Conservation (phyloP, 2,888 invertebrate genomes). For the Luffia ferchaultella region DNA sequence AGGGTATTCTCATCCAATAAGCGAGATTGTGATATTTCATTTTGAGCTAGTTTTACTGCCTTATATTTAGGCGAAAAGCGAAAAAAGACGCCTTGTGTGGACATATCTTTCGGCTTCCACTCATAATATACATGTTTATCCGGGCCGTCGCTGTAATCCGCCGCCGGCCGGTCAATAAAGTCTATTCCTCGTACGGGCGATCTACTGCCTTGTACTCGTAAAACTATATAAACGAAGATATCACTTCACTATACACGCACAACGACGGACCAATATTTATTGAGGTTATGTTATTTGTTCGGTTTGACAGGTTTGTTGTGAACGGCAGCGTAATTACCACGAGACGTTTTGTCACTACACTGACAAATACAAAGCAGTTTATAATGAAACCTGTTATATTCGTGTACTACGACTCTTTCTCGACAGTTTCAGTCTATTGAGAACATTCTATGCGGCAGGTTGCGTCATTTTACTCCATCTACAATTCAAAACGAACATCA, state of each 20-base stretch:
- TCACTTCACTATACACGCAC: too few species aligned
- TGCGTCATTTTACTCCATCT: neutral
- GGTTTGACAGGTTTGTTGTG: too few species aligned
- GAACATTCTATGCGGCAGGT: neutral
- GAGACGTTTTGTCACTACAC: too few species aligned
- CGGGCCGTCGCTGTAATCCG: constrained; percentile 23
- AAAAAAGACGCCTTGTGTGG: constrained; percentile 18
- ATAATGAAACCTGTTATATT: too few species aligned
- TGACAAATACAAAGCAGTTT: too few species aligned
- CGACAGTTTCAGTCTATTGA: too few species aligned
- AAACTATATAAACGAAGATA: too few species aligned
- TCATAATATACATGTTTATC: constrained; percentile 32
- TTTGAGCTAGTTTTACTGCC: constrained; percentile 27
- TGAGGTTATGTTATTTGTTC: too few species aligned
- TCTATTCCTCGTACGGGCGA: constrained; percentile 20
- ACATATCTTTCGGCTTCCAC: constrained; percentile 22
- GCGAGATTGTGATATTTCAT: constrained; percentile 24
- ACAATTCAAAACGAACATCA: neutral
- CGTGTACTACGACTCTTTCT: too few species aligned
- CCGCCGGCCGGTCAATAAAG: constrained; percentile 34
- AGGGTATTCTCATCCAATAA: constrained; percentile 20
- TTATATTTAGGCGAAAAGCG: constrained; percentile 25
- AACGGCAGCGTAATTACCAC: too few species aligned
- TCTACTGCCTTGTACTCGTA: too few species aligned
- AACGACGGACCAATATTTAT: too few species aligned